A percentile compares a stretch with the other conserved stretches of the same genome.
Evolutionary conservation across 1,140 invertebrate species (phyloP).

Genomic region (Diabrotica virgifera): DNA sequence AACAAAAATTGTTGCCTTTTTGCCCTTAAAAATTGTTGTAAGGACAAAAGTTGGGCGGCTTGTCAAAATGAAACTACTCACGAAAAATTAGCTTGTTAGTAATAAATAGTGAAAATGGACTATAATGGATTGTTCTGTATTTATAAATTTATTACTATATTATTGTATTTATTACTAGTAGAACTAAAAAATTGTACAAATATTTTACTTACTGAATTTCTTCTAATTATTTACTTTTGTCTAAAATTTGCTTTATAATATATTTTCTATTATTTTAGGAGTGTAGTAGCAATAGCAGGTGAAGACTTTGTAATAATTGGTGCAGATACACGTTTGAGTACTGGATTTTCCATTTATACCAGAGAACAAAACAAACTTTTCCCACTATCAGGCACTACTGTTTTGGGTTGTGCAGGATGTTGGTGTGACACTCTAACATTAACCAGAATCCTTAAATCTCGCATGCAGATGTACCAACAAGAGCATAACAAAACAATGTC

Average conservation of each 20-base stretch:
- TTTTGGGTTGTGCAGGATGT: slow-evolving; percentile 88
- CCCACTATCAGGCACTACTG: slow-evolving; percentile 72
- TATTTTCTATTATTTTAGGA: slow-evolving; percentile 53
- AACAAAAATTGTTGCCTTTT: too few species aligned
- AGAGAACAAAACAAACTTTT: slow-evolving; percentile 86
- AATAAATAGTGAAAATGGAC: too few species aligned
- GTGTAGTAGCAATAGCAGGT: slow-evolving; percentile 89
- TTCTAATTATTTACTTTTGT: not conserved
- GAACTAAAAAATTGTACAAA: not conserved
- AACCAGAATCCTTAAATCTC: slow-evolving; percentile 78
- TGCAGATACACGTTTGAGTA: slow-evolving; percentile 90
- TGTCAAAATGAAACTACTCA: too few species aligned
- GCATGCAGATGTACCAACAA: slow-evolving; percentile 93
- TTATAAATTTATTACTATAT: too few species aligned
- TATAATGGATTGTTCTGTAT: too few species aligned
- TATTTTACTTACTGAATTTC: slow-evolving; percentile 6
- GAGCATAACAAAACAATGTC: slow-evolving; percentile 93
- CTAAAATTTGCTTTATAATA: slow-evolving; percentile 16
- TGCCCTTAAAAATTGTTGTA: too few species aligned
- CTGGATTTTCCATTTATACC: slow-evolving; percentile 86
- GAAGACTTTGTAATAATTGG: slow-evolving; percentile 58
- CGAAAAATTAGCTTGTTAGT: too few species aligned
- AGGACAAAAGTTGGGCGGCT: too few species aligned
- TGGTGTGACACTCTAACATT: slow-evolving; percentile 97
- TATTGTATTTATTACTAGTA: too few species aligned